Evolutionary conservation across 2,888 invertebrate genomes (phyloP).

Genomic region (Patella caerulea): DNA sequence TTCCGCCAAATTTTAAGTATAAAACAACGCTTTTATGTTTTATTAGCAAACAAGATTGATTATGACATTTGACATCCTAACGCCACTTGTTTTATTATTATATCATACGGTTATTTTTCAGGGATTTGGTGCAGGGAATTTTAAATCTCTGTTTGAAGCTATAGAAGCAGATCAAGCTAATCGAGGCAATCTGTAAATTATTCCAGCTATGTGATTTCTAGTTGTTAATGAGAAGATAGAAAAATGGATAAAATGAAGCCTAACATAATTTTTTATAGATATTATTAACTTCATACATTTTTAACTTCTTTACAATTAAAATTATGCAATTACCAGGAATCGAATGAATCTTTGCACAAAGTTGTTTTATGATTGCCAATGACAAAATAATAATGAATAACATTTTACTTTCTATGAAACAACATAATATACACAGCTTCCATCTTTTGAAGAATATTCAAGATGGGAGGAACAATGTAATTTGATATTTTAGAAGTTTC

Average conservation of each 20-base stretch:
- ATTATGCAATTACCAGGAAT: no score
- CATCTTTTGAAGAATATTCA: no score
- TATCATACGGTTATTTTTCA: slow-evolving; percentile 73
- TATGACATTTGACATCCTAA: no score
- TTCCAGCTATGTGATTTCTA: background rate
- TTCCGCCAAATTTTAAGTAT: no score
- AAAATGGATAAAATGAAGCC: background rate
- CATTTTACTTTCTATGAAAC: background rate
- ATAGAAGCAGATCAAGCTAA: slow-evolving; percentile 95
- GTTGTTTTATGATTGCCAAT: background rate
- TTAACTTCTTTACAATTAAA: background rate
- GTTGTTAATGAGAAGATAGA: background rate
- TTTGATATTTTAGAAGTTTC: no score
- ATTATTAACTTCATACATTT: background rate
- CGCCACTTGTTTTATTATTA: no score
- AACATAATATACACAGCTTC: no score
- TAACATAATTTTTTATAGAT: background rate
- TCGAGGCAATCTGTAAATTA: slow-evolving; percentile 89
- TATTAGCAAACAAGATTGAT: no score
- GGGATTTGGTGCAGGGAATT: slow-evolving; percentile 99
- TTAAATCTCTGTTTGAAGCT: slow-evolving; percentile 97
- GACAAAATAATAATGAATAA: background rate
- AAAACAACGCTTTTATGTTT: no score
- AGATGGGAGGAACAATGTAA: no score
- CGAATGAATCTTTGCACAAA: background rate